phyloP scores from a whole-genome alignment of 2,113 vertebrate genomes.

The Apeltes quadracus region DNA sequence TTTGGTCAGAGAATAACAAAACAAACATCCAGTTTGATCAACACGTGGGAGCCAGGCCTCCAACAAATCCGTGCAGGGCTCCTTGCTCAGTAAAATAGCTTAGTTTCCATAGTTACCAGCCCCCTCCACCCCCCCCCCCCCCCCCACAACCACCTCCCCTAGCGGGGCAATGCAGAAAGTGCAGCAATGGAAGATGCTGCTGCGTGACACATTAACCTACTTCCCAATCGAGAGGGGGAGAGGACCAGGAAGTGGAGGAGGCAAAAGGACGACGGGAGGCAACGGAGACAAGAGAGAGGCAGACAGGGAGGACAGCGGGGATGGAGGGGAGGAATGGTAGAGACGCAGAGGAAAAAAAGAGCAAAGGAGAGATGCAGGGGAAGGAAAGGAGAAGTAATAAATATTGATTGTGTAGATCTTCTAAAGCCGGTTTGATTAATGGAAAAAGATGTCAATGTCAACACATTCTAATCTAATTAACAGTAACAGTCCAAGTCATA shows the following conservation, averaged over 20 bases:
- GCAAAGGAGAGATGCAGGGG: neutral
- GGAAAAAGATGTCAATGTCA: neutral
- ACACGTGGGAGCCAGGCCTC: neutral
- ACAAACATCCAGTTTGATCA: neutral
- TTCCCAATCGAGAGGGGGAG: slow-evolving; percentile 46
- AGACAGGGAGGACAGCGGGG: neutral
- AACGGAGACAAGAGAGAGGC: neutral
- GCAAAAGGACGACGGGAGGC: neutral
- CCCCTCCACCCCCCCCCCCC: too few species aligned
- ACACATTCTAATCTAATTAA: neutral
- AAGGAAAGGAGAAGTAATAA: neutral
- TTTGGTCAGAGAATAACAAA: neutral
- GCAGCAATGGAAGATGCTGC: slow-evolving; percentile 52
- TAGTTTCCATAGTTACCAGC: slow-evolving; percentile 76
- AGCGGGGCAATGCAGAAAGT: slow-evolving; percentile 40
- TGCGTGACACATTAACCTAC: slow-evolving; percentile 82
- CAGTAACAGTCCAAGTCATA: neutral
- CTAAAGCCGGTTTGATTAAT: too few species aligned
- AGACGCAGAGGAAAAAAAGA: neutral
- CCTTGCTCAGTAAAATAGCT: slow-evolving; percentile 35
- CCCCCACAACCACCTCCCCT: too few species aligned
- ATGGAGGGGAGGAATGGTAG: neutral
- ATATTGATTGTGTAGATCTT: neutral
- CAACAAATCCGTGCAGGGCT: slow-evolving; percentile 56
- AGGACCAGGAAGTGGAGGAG: neutral